A percentile compares a stretch with the other conserved stretches of the same genome.
Conservation (phyloP, 2,113 vertebrate species). For the Sceloporus undulatus region DNA sequence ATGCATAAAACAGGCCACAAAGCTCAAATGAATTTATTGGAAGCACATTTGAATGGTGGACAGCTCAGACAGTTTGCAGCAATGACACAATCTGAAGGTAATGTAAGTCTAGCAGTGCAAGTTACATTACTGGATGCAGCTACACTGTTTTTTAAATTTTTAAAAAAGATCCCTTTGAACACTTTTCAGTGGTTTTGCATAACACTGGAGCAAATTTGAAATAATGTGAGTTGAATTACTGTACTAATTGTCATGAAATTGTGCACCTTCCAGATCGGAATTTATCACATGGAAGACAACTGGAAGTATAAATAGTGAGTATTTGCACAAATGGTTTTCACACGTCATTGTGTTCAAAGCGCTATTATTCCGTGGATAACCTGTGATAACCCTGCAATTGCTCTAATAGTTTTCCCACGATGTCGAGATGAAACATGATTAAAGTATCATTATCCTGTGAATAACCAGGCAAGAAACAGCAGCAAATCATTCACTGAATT, state of each 20-base stretch:
- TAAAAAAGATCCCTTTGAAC: slow-evolving; percentile 35
- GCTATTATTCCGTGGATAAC: too few relatives aligned
- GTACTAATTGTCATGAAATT: neutral
- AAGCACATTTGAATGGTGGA: neutral
- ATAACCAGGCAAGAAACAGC: too few relatives aligned
- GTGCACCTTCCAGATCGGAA: neutral
- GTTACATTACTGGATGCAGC: slow-evolving; percentile 8
- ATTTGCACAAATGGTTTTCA: too few relatives aligned
- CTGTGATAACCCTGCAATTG: too few relatives aligned
- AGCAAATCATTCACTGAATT: too few relatives aligned
- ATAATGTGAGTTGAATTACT: neutral
- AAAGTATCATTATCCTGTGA: too few relatives aligned
- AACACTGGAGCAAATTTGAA: neutral
- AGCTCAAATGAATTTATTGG: slow-evolving; percentile 62
- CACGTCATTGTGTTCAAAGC: too few relatives aligned
- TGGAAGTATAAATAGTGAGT: too few relatives aligned
- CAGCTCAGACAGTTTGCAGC: slow-evolving; percentile 40
- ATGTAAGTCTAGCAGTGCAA: neutral
- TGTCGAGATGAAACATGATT: too few relatives aligned
- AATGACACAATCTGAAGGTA: slow-evolving; percentile 40
- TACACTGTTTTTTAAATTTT: slow-evolving; percentile 12
- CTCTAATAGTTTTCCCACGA: too few relatives aligned
- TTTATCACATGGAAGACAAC: too few relatives aligned
- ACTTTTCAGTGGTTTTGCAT: neutral
- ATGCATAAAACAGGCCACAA: slow-evolving; percentile 55